Percentiles rank a stretch among this genome's conserved stretches.
phyloP scores from a whole-genome alignment of 2,113 vertebrate species.

The Tragelaphus strepsiceros region DNA sequence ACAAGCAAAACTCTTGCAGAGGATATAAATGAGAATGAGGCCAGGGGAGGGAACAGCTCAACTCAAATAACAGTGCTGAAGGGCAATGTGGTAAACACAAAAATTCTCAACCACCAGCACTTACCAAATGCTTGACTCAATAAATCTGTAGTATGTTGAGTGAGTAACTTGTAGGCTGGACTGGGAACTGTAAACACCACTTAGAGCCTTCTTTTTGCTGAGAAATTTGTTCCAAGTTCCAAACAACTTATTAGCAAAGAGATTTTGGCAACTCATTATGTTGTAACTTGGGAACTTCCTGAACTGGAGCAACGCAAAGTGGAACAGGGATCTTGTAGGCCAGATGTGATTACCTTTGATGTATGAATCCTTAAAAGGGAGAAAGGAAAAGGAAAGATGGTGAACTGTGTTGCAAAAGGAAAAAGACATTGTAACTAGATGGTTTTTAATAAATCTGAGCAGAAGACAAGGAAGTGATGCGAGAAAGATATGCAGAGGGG shows the following conservation, averaged over 20 bases:
- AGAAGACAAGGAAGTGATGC: neutral
- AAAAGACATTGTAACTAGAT: neutral
- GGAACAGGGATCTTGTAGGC: neutral
- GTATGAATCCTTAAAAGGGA: neutral
- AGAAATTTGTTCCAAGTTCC: neutral
- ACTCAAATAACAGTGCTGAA: neutral
- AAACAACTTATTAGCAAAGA: slow-evolving; percentile 21
- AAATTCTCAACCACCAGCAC: neutral
- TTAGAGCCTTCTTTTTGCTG: neutral
- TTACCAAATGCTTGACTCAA: neutral
- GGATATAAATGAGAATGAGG: neutral
- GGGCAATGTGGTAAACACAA: neutral
- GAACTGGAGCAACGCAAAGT: neutral
- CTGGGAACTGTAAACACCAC: neutral
- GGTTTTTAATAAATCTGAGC: neutral
- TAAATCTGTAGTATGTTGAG: neutral
- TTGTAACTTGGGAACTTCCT: slow-evolving; percentile 19
- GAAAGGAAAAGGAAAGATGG: neutral
- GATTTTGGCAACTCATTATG: neutral
- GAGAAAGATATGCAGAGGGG: neutral
- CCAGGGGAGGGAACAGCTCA: neutral
- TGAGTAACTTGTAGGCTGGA: neutral
- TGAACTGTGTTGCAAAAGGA: neutral
- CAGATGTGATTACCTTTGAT: neutral
- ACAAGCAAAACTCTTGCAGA: neutral